phyloP scores from a whole-genome alignment of 2,888 invertebrate genomes.

The Melolontha melolontha region DNA sequence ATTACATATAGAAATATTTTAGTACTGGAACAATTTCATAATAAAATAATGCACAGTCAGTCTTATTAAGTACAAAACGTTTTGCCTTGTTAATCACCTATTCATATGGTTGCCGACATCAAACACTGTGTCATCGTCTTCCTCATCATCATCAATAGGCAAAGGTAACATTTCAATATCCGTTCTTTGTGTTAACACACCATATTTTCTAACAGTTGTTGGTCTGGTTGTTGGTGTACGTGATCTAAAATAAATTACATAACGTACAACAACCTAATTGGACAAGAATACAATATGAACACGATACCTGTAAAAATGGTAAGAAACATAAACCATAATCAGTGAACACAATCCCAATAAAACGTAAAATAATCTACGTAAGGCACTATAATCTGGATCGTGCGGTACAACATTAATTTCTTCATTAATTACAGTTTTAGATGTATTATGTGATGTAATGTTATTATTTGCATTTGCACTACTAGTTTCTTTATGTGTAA shows the following conservation, averaged over 20 bases:
- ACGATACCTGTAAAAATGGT: slow-evolving; percentile 52
- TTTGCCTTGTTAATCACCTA: slow-evolving; percentile 31
- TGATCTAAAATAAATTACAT: slow-evolving; percentile 47
- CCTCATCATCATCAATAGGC: slow-evolving; percentile 63
- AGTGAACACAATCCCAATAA: slow-evolving; percentile 52
- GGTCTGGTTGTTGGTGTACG: slow-evolving; percentile 47
- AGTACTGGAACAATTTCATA: slow-evolving; percentile 14
- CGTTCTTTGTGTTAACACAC: slow-evolving; percentile 59
- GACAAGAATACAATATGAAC: slow-evolving; percentile 51
- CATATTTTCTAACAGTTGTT: slow-evolving; percentile 61
- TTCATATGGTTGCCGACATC: slow-evolving; percentile 55
- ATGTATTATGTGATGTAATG: too few species aligned
- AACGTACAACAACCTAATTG: slow-evolving; percentile 52
- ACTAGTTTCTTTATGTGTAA: too few species aligned
- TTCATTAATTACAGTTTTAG: too few species aligned
- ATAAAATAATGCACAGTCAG: slow-evolving; percentile 34
- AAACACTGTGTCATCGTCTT: slow-evolving; percentile 64
- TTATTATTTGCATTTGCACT: too few species aligned
- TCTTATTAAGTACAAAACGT: slow-evolving; percentile 34
- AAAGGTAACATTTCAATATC: slow-evolving; percentile 65
- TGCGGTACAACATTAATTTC: too few species aligned
- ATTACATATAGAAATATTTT: slow-evolving; percentile 22
- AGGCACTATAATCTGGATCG: slow-evolving; percentile 49
- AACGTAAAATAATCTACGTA: slow-evolving; percentile 54
- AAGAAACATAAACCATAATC: slow-evolving; percentile 50